A percentile compares a stretch with the other conserved stretches of the same genome.
Conservation (phyloP, 2,113 vertebrate species). For the Chaenocephalus aceratus region DNA sequence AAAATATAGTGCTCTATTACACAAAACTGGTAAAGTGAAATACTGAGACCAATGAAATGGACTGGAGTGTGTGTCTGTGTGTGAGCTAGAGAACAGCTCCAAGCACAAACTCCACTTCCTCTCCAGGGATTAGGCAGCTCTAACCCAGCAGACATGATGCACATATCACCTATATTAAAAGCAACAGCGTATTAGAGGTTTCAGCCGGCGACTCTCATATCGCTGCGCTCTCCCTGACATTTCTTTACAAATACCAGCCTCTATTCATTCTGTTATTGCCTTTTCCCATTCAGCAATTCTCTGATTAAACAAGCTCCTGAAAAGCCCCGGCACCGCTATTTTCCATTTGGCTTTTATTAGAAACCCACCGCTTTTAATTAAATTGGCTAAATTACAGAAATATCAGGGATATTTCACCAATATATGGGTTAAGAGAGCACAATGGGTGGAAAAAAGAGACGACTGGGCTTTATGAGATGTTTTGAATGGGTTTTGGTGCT, state of each 20-base stretch:
- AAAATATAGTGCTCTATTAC: conserved; percentile 28
- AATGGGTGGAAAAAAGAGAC: conserved; percentile 57
- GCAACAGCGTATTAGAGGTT: conserved; percentile 63
- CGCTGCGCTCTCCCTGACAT: conserved; percentile 75
- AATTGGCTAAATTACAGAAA: conserved; percentile 75
- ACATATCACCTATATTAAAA: conserved; percentile 71
- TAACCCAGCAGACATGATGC: conserved; percentile 44
- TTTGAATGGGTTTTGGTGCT: conserved; percentile 56
- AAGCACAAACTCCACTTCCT: conserved; percentile 23
- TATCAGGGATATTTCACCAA: conserved; percentile 72
- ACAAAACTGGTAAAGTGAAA: conserved; percentile 40
- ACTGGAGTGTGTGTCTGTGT: background rate
- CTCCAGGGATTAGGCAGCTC: conserved; percentile 51
- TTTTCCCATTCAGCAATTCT: conserved; percentile 70
- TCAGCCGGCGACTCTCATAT: conserved; percentile 67
- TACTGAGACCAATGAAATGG: conserved; percentile 7
- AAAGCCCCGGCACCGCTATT: conserved; percentile 72
- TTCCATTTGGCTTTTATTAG: conserved; percentile 82
- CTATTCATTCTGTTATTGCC: conserved; percentile 81
- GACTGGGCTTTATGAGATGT: conserved; percentile 66
- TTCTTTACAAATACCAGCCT: conserved; percentile 83
- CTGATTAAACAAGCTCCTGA: conserved; percentile 77
- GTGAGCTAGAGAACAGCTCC: conserved; percentile 4
- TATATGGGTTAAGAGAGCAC: conserved; percentile 72
- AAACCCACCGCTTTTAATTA: conserved; percentile 79